Conservation (phyloP, 2,888 invertebrate species). For the Agrochola circellaris region DNA sequence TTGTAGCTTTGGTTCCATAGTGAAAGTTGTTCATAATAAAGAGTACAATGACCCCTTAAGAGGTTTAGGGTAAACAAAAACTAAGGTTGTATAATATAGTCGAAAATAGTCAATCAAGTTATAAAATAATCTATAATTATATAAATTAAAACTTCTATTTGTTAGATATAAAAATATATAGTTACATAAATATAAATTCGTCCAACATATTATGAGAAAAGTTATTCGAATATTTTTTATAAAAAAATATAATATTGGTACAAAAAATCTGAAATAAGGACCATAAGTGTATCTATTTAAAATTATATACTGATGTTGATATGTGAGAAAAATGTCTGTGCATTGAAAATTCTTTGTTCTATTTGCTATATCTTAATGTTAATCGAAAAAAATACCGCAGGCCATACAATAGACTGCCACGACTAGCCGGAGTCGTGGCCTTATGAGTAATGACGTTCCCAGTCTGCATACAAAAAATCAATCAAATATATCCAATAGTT, state of each 20-base stretch:
- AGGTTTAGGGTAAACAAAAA: too few species aligned
- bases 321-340: constrained; percentile 39
- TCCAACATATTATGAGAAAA: constrained; percentile 40
- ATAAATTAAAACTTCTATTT: constrained; percentile 29
- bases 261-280: constrained; percentile 15
- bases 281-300: constrained; percentile 13
- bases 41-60: too few species aligned
- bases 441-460: too few species aligned
- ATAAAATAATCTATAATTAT: neutral
- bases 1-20: too few species aligned
- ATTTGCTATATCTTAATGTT: neutral
- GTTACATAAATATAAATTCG: constrained; percentile 41
- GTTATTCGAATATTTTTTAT: constrained; percentile 55
- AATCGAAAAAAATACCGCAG: neutral
- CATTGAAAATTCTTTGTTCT: constrained; percentile 12
- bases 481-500: too few species aligned
- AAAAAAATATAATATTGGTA: constrained; percentile 48
- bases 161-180: constrained; percentile 41
- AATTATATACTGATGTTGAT: constrained; percentile 24
- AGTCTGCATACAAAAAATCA: too few species aligned
- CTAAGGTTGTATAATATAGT: constrained; percentile 35
- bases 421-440: too few species aligned
- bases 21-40: too few species aligned
- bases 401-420: too few species aligned
- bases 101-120: constrained; percentile 44